A percentile compares a stretch with the other conserved stretches of the same genome.
Conservation (phyloP, 2,888 invertebrate genomes). For the Athalia rosae region DNA sequence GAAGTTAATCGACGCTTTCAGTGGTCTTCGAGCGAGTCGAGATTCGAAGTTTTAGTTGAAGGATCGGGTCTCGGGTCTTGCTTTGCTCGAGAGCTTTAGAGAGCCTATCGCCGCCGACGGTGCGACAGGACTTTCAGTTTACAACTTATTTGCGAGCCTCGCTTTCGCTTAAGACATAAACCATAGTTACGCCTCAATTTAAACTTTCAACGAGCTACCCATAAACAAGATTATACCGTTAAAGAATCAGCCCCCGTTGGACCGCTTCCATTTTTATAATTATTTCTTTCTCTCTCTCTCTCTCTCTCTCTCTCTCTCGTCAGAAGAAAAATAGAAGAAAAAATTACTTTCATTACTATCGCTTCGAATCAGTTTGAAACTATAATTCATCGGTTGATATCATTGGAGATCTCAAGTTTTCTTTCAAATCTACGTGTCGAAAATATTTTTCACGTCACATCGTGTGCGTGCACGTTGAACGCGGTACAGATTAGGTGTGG, state of each 20-base stretch:
- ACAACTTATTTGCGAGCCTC: slow-evolving; percentile 32
- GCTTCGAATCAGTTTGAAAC: neutral
- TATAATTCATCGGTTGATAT: neutral
- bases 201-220: slow-evolving; percentile 41
- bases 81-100: slow-evolving; percentile 19
- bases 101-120: slow-evolving; percentile 26
- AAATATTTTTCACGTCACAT: slow-evolving; percentile 19
- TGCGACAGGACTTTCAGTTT: slow-evolving; percentile 41
- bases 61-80: slow-evolving; percentile 26
- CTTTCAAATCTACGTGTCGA: neutral
- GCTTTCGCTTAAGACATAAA: slow-evolving; percentile 27
- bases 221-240: slow-evolving; percentile 40
- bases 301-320: neutral
- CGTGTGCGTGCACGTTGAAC: too few relatives aligned
- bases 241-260: slow-evolving; percentile 23
- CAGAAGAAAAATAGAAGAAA: neutral
- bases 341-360: too few relatives aligned
- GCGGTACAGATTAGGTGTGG: neutral
- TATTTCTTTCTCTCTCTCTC: slow-evolving; percentile 4
- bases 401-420: too few relatives aligned
- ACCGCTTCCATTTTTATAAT: slow-evolving; percentile 13
- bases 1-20: slow-evolving; percentile 38
- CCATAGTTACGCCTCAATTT: slow-evolving; percentile 40
- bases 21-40: neutral
- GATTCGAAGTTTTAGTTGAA: slow-evolving; percentile 28